Conservation (phyloP, 2,888 invertebrate species). For the Pomacea canaliculata region DNA sequence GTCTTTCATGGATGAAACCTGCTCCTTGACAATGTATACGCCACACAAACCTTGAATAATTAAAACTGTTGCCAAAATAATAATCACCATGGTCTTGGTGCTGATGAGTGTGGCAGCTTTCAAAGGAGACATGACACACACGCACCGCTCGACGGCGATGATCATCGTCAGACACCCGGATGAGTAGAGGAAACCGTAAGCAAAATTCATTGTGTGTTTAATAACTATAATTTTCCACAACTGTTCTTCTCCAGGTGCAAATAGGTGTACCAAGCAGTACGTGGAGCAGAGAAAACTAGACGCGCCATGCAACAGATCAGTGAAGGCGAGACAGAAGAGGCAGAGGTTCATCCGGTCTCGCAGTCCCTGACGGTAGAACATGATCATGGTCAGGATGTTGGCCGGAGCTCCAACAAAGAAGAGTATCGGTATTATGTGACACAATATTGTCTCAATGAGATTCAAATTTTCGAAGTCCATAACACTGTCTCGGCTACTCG, state of each 20-base stretch:
- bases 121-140: neutral
- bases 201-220: neutral
- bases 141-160: slow-evolving; percentile 18
- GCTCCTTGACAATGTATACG: too few relatives aligned
- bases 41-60: neutral
- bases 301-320: neutral
- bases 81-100: neutral
- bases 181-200: neutral
- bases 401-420: neutral
- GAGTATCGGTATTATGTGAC: neutral
- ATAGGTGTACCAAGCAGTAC: slow-evolving; percentile 26
- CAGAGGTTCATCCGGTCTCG: neutral
- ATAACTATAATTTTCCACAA: neutral
- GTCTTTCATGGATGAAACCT: too few relatives aligned
- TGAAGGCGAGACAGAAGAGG: slow-evolving; percentile 6
- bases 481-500: too few relatives aligned
- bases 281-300: neutral
- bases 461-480: too few relatives aligned
- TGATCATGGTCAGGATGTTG: neutral
- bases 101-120: neutral
- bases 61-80: neutral
- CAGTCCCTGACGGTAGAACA: neutral
- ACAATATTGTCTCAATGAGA: too few relatives aligned
- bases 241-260: neutral
- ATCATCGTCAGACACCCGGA: slow-evolving; percentile 14